Evolutionary conservation across 2,888 invertebrate genomes (phyloP).

Genomic region (Pyralis farinalis): DNA sequence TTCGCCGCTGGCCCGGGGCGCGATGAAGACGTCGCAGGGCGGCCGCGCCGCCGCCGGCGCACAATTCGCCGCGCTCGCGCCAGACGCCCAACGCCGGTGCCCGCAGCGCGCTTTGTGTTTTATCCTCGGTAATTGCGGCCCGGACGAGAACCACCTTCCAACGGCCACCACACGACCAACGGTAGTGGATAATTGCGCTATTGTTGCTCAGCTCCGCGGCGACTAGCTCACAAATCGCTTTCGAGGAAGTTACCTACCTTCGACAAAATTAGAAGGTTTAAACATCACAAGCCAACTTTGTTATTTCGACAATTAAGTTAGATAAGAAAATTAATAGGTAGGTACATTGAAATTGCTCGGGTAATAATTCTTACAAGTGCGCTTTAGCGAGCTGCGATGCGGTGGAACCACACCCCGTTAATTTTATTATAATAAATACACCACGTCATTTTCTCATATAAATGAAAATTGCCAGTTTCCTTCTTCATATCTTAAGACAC

Average conservation of each 20-base stretch:
- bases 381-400: conserved; percentile 9
- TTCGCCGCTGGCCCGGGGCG: conserved; percentile 65
- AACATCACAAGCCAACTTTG: conserved; percentile 49
- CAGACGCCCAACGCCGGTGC: conserved; percentile 44
- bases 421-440: neutral
- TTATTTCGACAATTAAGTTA: conserved; percentile 64
- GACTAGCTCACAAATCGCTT: conserved; percentile 53
- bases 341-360: conserved; percentile 31
- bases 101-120: conserved; percentile 65
- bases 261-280: conserved; percentile 60
- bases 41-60: conserved; percentile 48
- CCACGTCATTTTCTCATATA: conserved; percentile 5
- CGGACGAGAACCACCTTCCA: conserved; percentile 48
- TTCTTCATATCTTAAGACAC: too few species aligned
- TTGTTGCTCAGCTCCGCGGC: conserved; percentile 57
- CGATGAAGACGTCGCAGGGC: conserved; percentile 64
- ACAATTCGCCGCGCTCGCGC: conserved; percentile 59
- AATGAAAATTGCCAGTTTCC: neutral
- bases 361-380: conserved; percentile 24
- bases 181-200: conserved; percentile 73
- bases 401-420: conserved; percentile 4
- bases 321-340: conserved; percentile 60
- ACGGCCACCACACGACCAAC: conserved; percentile 55
- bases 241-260: conserved; percentile 50
- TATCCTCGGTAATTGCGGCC: conserved; percentile 69